phyloP scores from a whole-genome alignment of 2,797 vertebrate genomes.

The Falco rusticolus region DNA sequence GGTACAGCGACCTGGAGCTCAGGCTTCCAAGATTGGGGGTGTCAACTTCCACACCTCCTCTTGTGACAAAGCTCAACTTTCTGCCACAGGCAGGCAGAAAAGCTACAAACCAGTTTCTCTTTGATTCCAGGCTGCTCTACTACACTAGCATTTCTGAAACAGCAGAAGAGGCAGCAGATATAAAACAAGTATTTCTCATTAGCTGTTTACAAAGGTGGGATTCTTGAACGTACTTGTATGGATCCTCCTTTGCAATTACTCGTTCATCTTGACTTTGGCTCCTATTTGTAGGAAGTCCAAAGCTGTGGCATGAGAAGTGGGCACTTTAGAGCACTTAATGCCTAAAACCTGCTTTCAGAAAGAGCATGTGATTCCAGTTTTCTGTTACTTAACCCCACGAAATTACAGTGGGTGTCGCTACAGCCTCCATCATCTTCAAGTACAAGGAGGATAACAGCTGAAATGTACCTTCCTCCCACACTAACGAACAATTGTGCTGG shows the following conservation, averaged over 20 bases:
- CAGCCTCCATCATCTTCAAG: neutral
- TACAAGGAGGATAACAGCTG: neutral
- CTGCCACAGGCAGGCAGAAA: neutral
- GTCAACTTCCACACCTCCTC: neutral
- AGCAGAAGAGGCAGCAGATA: neutral
- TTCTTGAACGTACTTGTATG: neutral
- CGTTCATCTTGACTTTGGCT: neutral
- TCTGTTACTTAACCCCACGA: neutral
- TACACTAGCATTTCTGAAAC: neutral
- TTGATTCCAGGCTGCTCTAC: neutral
- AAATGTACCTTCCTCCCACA: neutral
- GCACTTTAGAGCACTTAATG: neutral
- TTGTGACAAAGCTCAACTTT: neutral
- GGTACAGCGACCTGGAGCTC: neutral
- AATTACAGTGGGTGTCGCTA: neutral
- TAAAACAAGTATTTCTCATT: neutral
- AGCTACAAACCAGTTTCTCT: neutral
- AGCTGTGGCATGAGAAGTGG: neutral
- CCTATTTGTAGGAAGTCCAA: neutral
- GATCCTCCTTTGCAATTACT: neutral
- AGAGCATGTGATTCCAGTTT: neutral
- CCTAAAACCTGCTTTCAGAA: neutral
- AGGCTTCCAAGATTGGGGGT: neutral
- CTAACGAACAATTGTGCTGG: accelerated
- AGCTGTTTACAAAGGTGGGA: neutral